Evolutionary conservation across 2,888 invertebrate genomes (phyloP).

Genomic region (Eustalomyia histrio): DNA sequence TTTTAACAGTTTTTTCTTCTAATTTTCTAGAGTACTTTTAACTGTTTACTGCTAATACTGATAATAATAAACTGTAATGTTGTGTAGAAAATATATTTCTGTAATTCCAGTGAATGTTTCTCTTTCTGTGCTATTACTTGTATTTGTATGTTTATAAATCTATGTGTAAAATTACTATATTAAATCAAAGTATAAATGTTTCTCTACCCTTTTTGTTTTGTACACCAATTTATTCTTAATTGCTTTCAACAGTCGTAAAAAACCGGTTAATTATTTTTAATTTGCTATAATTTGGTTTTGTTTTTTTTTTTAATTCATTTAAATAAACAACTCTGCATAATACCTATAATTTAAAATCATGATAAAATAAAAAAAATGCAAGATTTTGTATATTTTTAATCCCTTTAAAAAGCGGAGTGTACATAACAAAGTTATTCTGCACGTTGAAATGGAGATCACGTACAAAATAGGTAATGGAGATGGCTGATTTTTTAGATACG

Average conservation of each 20-base stretch:
- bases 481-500: no score
- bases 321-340: no score
- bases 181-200: background rate
- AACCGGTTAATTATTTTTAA: background rate
- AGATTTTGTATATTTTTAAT: no score
- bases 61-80: slow-evolving; percentile 32
- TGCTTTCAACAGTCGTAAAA: background rate
- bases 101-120: background rate
- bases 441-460: no score
- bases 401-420: no score
- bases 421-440: no score
- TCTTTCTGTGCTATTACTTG: background rate
- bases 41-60: no score
- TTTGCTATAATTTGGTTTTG: background rate
- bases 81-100: background rate
- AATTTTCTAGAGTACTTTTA: background rate
- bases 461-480: no score
- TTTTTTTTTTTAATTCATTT: no score
- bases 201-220: background rate
- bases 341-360: no score
- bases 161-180: slow-evolving; percentile 2
- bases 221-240: background rate
- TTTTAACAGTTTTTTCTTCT: background rate
- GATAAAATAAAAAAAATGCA: no score
- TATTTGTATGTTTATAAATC: background rate